Evolutionary conservation across 2,113 vertebrate genomes (phyloP).

Genomic region (Antennarius striatus): DNA sequence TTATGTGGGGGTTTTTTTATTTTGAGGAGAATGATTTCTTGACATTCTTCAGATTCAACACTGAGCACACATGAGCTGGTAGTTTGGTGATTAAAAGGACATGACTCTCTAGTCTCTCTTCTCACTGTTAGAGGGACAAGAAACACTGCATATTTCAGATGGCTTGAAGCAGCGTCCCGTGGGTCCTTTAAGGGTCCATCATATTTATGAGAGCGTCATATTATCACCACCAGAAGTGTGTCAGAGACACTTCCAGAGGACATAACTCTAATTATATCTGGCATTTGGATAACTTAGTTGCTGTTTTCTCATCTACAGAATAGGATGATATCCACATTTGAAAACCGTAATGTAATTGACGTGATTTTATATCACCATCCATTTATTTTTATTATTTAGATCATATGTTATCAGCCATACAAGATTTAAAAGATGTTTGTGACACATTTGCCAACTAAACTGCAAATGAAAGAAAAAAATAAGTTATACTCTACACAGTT

Average conservation of each 20-base stretch:
- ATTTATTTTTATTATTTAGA: no score
- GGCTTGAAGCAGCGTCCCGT: conserved; percentile 67
- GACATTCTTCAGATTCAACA: not conserved
- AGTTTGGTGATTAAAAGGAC: conserved; percentile 33
- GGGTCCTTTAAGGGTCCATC: conserved; percentile 69
- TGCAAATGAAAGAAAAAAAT: no score
- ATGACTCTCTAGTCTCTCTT: conserved; percentile 19
- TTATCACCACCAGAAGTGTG: conserved; percentile 68
- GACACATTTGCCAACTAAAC: no score
- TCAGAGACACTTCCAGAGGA: conserved; percentile 52
- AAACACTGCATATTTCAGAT: conserved; percentile 71
- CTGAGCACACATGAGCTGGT: conserved; percentile 20
- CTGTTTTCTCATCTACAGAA: conserved; percentile 11
- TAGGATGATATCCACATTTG: not conserved
- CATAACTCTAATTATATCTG: conserved; percentile 60
- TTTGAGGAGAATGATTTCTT: not conserved
- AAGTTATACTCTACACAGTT: no score
- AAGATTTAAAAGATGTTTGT: no score
- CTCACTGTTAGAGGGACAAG: conserved; percentile 14
- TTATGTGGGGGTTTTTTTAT: not conserved
- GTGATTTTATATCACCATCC: no score
- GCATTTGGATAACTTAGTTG: conserved; percentile 43
- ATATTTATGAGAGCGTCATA: conserved; percentile 70
- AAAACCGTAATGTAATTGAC: not conserved
- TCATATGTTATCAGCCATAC: no score